Evolutionary conservation across 2,888 invertebrate genomes (phyloP), one percentile per base, ranked within the genome.

Genomic region (Nudaria mundana): DNA sequence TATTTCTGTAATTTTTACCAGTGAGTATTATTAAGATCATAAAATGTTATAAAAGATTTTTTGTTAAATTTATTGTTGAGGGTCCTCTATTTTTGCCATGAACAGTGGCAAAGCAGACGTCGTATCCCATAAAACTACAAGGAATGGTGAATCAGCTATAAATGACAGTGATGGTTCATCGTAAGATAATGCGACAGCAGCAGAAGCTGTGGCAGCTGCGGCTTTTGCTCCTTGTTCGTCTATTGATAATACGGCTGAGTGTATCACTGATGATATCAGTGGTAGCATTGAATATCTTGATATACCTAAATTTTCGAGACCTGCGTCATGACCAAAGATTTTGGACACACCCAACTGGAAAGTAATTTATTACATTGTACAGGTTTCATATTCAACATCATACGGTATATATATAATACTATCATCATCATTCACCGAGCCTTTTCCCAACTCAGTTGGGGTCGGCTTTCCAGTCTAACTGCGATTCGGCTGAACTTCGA

Each of bases 191-290:
- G 90, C 89, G 0, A 90, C 81, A 0, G 81, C 89, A 3, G 80
- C 71, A 15, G 89, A 75, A 0, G 77, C 66, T 1, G 87, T 81
- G 0, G 86, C 83, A 1, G 89, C 90, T 0, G 89, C 76, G 0
- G 90, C 91, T 1, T 77, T 71, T 0, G 83, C 85, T 7, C 91
- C 91, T 32, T 80, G 62, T 46, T 91, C 90, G 30, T 91, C 90
- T 1, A 91, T 84, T 1, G 85, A 78, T n/a, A 91, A 54, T 11
- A 76, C 66, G 0, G 90, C 89, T 11, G 89, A 83, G 55, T 91
- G 91, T 1, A 89, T 38, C 0, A 90, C 89, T 12, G 82, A 76
- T 1, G 82, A 77, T 1, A 91, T 77, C 52, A 65, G 81, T 1
- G 72, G 88, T 2, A 74, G 8, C 8, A 14, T 13, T 28, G 28